Percentiles rank a stretch among this genome's conserved stretches.
Conservation (phyloP, 2,113 vertebrate species). For the Colaptes auratus region DNA sequence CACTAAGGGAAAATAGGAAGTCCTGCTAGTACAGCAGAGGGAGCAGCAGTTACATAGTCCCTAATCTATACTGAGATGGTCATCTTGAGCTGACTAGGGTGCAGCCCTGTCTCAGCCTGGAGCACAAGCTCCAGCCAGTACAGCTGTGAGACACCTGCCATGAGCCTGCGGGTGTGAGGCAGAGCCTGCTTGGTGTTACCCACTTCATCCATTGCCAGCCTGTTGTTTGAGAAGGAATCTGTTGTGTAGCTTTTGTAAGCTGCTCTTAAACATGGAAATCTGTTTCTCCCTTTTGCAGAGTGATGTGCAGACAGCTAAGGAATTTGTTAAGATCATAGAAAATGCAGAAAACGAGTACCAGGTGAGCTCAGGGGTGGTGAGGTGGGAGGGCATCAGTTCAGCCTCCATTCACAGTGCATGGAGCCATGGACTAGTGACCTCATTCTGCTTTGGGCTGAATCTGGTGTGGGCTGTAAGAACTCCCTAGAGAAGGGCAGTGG, state of each 20-base stretch:
- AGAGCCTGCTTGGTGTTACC: neutral
- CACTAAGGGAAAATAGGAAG: neutral
- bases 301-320: slow-evolving; percentile 92
- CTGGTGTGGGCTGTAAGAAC: neutral
- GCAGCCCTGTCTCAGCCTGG: neutral
- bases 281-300: slow-evolving; percentile 71
- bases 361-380: slow-evolving; percentile 76
- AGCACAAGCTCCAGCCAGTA: neutral
- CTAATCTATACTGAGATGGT: accelerated
- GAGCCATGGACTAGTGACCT: neutral
- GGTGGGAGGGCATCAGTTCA: neutral
- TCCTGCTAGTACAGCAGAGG: neutral
- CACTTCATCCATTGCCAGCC: neutral
- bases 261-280: neutral
- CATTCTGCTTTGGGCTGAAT: neutral
- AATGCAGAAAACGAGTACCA: slow-evolving; percentile 95
- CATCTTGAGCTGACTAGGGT: neutral
- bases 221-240: neutral
- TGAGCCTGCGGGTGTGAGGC: neutral
- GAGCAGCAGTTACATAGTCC: neutral
- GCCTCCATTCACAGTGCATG: neutral
- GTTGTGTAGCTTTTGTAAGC: neutral
- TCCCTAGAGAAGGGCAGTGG: neutral
- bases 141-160: accelerated
- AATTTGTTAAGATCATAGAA: slow-evolving; percentile 94